Conservation (phyloP, 2,797 vertebrate species). For the Ammospiza maritima region DNA sequence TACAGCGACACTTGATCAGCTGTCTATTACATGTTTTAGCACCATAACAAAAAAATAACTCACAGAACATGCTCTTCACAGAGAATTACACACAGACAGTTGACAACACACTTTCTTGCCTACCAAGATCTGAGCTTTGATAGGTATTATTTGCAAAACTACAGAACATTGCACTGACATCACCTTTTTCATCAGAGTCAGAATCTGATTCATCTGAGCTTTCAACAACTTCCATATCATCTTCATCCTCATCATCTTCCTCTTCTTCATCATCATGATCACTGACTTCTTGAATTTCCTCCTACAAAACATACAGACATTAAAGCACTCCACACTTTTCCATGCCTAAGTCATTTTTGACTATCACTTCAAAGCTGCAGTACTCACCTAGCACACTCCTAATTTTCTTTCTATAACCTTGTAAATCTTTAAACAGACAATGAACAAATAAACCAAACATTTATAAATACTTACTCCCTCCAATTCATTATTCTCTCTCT, state of each 20-base stretch:
- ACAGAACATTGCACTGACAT: neutral
- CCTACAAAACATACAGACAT: constrained; percentile 53
- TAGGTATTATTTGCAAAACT: neutral
- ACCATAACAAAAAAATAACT: neutral
- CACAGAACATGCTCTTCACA: neutral
- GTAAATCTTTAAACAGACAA: neutral
- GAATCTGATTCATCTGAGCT: constrained; percentile 95
- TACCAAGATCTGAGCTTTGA: neutral
- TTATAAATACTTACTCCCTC: constrained; percentile 79
- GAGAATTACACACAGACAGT: neutral
- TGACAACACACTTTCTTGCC: neutral
- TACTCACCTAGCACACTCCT: neutral
- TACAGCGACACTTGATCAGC: neutral
- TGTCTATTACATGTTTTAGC: neutral
- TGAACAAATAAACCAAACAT: neutral
- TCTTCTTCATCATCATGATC: constrained; percentile 92
- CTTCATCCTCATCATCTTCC: constrained; percentile 92
- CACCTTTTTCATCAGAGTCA: constrained; percentile 95
- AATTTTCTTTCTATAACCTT: neutral
- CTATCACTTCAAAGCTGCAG: neutral
- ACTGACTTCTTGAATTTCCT: constrained; percentile 86
- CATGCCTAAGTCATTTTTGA: neutral
- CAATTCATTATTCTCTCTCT: constrained; percentile 82
- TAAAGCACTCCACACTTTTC: neutral
- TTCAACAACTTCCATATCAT: constrained; percentile 88